These are phyloP conservation scores for Mythimna impura DNA, from an alignment of 2,888 invertebrate genomes.

Conservation along the genomic window DNA sequence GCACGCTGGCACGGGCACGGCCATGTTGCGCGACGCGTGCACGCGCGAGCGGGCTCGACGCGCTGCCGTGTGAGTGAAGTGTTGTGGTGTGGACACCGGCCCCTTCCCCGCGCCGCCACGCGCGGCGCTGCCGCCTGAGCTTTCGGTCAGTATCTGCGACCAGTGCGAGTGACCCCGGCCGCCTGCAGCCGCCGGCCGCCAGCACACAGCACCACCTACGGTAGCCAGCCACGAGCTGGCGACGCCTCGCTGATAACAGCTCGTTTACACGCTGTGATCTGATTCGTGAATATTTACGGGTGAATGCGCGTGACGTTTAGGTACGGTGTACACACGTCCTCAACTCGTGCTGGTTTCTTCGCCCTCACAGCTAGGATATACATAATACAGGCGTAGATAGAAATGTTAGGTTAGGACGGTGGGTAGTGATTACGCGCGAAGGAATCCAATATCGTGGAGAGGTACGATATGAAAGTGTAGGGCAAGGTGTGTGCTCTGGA, in stretches of 20 bases:
- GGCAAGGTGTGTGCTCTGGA: constrained; percentile 56
- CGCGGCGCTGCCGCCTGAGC: constrained; percentile 73
- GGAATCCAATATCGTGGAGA: constrained; percentile 41
- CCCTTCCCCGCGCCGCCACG: constrained; percentile 67
- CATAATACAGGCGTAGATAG: constrained; percentile 35
- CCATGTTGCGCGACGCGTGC: constrained; percentile 83
- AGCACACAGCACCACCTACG: constrained; percentile 31
- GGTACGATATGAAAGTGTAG: constrained; percentile 40
- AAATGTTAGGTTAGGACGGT: constrained; percentile 60
- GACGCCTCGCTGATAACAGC: constrained; percentile 49
- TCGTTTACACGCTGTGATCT: constrained; percentile 45
- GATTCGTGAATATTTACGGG: constrained; percentile 64
- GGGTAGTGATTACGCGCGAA: constrained; percentile 58
- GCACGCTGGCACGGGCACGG: constrained; percentile 79
- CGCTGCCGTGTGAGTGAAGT: constrained; percentile 80
- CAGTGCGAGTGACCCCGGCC: constrained; percentile 31
- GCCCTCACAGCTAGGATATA: constrained; percentile 25
- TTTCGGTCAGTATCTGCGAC: constrained; percentile 75
- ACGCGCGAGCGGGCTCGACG: constrained; percentile 81
- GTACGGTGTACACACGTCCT: constrained; percentile 56
- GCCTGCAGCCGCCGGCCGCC: background rate
- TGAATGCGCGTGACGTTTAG: constrained; percentile 61
- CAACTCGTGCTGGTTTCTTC: constrained; percentile 48
- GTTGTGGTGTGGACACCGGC: constrained; percentile 63
- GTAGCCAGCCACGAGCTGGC: constrained; percentile 37